phyloP scores from a whole-genome alignment of 2,888 invertebrate species.

The Drosophila algonquin region DNA sequence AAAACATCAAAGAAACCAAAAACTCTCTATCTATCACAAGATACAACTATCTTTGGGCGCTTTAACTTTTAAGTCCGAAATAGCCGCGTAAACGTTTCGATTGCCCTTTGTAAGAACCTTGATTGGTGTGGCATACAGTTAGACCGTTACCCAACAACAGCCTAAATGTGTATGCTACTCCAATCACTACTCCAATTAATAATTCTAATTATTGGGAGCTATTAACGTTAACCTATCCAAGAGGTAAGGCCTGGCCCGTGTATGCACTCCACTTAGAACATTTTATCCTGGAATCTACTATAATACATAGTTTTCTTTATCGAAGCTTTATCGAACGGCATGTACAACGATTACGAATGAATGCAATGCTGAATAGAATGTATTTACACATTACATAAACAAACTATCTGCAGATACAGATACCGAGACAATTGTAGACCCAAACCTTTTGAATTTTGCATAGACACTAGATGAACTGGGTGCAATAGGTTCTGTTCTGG shows the following conservation, averaged over 20 bases:
- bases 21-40: conserved; percentile 41
- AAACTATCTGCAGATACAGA: conserved; percentile 2
- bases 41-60: conserved; percentile 73
- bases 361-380: conserved; percentile 61
- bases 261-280: conserved; percentile 62
- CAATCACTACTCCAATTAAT: conserved; percentile 9
- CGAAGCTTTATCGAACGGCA: conserved; percentile 48
- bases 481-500: neutral
- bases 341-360: conserved; percentile 54
- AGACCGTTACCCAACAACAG: neutral
- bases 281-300: conserved; percentile 26
- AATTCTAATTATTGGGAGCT: conserved; percentile 3
- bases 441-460: conserved; percentile 28
- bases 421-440: neutral
- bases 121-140: conserved; percentile 46
- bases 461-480: neutral
- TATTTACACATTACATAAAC: conserved; percentile 21
- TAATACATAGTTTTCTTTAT: conserved; percentile 31
- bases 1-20: conserved; percentile 30
- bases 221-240: conserved; percentile 25
- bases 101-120: conserved; percentile 44
- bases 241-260: conserved; percentile 66
- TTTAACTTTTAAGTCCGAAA: conserved; percentile 83
- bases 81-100: conserved; percentile 83
- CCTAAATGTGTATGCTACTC: conserved; percentile 53